Conservation (phyloP, 1,140 invertebrate genomes). For the Drosophila setifemur region DNA sequence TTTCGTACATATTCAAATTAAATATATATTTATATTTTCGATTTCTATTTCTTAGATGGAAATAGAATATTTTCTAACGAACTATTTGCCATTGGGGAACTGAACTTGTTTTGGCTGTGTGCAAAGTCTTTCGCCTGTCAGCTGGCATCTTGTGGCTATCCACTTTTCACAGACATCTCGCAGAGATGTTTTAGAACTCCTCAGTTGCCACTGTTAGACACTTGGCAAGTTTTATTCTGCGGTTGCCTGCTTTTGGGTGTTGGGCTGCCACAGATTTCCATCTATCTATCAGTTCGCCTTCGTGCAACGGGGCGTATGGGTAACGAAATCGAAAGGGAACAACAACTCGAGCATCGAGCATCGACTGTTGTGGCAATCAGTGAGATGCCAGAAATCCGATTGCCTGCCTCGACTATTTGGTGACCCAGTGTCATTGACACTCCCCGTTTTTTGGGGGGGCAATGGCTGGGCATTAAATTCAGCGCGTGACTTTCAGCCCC, state of each 20-base stretch:
- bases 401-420: conserved; percentile 17
- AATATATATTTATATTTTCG: too few relatives aligned
- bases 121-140: neutral
- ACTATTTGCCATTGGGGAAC: neutral
- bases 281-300: conserved; percentile 11
- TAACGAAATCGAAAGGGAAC: conserved; percentile 20
- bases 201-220: neutral
- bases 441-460: conserved; percentile 57
- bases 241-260: neutral
- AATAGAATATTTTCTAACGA: too few relatives aligned
- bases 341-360: neutral
- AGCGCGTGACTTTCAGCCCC: conserved; percentile 24
- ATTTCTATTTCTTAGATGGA: too few relatives aligned
- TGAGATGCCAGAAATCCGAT: conserved; percentile 18
- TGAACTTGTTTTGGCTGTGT: neutral
- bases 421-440: conserved; percentile 57
- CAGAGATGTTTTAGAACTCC: neutral
- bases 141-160: neutral
- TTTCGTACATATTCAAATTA: too few relatives aligned
- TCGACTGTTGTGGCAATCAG: conserved; percentile 29
- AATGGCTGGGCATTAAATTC: conserved; percentile 49
- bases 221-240: neutral
- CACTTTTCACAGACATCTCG: neutral
- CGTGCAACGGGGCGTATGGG: conserved; percentile 40
- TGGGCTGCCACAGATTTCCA: neutral